phyloP scores from a whole-genome alignment of 2,888 invertebrate species.

The Thecophora atra region DNA sequence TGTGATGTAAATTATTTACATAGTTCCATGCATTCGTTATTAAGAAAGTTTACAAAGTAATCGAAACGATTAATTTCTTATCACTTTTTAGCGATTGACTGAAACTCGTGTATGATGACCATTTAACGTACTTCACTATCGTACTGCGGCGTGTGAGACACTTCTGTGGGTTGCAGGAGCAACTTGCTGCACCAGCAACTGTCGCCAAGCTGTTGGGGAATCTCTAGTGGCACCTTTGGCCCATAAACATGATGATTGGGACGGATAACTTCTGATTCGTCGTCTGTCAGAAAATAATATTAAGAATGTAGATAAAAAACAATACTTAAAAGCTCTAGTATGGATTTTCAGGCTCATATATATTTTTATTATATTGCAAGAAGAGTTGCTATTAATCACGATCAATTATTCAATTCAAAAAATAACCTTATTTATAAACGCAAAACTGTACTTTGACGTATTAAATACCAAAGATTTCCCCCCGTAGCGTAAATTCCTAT shows the following conservation, averaged over 20 bases:
- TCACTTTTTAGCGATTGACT: no score
- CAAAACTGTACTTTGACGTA: no score
- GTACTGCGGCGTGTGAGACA: constrained; percentile 52
- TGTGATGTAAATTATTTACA: no score
- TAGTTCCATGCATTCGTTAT: no score
- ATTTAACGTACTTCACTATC: constrained; percentile 58
- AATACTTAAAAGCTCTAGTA: background rate
- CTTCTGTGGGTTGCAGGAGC: constrained; percentile 62
- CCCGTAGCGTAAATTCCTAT: no score
- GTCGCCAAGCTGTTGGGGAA: constrained; percentile 55
- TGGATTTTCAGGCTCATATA: background rate
- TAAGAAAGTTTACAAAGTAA: no score
- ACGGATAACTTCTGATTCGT: constrained; percentile 47
- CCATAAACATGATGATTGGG: constrained; percentile 48
- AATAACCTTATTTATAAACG: no score
- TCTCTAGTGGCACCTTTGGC: constrained; percentile 3
- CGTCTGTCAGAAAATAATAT: constrained; percentile 54
- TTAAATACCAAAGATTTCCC: no score
- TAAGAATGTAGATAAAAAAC: no score
- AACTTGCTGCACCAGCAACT: constrained; percentile 63
- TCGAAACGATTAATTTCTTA: no score
- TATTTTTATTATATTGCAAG: background rate
- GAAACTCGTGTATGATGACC: no score
- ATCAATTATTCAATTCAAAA: background rate
- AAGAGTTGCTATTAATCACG: background rate